Conservation (phyloP, 2,888 invertebrate species). For the Arge pagana region DNA sequence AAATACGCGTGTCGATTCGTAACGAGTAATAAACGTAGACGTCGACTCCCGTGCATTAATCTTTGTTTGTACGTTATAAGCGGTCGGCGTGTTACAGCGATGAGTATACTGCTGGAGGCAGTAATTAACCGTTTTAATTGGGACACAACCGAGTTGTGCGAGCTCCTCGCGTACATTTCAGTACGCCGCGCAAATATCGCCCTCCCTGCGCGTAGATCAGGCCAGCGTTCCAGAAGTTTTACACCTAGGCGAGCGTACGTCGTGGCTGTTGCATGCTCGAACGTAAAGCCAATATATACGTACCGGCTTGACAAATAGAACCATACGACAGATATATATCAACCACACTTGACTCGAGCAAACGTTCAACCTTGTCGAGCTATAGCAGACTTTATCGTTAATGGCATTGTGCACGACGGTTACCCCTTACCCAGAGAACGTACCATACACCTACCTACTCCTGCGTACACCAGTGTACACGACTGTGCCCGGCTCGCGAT, state of each 20-base stretch:
- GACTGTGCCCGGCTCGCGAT: not conserved
- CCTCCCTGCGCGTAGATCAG: conserved; percentile 10
- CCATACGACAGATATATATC: not conserved
- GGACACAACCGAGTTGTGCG: conserved; percentile 24
- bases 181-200: conserved; percentile 28
- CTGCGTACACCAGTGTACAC: not conserved
- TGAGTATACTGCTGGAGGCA: conserved; percentile 2
- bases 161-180: conserved; percentile 32
- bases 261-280: not conserved
- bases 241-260: not conserved
- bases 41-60: too few relatives aligned
- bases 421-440: too few relatives aligned
- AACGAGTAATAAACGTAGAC: too few relatives aligned
- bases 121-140: conserved; percentile 38
- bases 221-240: not conserved
- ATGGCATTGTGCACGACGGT: too few relatives aligned
- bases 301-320: not conserved
- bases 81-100: too few relatives aligned
- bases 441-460: not conserved
- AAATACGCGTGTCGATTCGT: too few relatives aligned
- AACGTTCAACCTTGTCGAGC: not conserved
- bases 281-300: not conserved
- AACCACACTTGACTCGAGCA: not conserved
- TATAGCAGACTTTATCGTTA: not conserved
- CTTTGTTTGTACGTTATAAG: too few relatives aligned